Conservation (phyloP, 2,888 invertebrate species). For the Mythimna impura region DNA sequence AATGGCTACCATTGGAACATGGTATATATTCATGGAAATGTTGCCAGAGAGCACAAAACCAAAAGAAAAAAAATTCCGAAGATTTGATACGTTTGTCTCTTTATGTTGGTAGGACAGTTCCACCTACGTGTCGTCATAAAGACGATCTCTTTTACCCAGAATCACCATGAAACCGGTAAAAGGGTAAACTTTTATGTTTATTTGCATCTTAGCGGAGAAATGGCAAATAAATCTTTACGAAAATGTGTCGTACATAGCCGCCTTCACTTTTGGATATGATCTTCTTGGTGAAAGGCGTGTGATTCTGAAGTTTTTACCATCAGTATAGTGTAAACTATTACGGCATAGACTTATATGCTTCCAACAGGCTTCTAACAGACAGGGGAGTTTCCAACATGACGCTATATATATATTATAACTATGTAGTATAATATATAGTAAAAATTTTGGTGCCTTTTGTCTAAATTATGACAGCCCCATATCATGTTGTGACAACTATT, state of each 20-base stretch:
- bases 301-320: background rate
- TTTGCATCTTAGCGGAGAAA: slow-evolving; percentile 30
- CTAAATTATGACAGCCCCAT: too few species aligned
- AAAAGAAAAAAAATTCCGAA: too few species aligned
- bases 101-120: background rate
- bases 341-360: background rate
- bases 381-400: background rate
- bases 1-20: too few species aligned
- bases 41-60: too few species aligned
- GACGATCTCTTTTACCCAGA: slow-evolving; percentile 19
- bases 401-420: too few species aligned
- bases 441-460: too few species aligned
- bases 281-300: background rate
- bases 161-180: slow-evolving; percentile 13
- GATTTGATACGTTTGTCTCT: too few species aligned
- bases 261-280: slow-evolving; percentile 30
- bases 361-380: background rate
- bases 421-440: too few species aligned
- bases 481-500: too few species aligned
- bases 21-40: too few species aligned
- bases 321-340: background rate
- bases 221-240: slow-evolving; percentile 36
- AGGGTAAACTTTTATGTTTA: slow-evolving; percentile 50
- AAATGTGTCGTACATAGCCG: slow-evolving; percentile 34
- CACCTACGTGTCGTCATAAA: slow-evolving; percentile 24